Conservation (phyloP, 1,140 invertebrate species). For the Gonioctena quinquepunctata region DNA sequence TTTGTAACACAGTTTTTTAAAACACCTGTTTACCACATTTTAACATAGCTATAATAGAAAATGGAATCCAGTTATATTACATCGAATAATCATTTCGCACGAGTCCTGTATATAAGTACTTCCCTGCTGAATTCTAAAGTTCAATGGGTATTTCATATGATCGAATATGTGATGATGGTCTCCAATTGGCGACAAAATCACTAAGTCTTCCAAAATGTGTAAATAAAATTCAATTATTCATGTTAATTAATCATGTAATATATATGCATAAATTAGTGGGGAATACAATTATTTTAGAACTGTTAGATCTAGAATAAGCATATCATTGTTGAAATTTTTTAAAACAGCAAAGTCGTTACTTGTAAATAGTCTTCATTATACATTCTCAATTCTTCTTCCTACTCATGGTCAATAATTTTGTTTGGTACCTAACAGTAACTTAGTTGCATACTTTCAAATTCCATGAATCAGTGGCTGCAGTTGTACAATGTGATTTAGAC, state of each 20-base stretch:
- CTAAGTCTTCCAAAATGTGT: constrained; percentile 9
- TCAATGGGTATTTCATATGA: not conserved
- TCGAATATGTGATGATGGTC: not conserved
- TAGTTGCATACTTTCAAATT: not conserved
- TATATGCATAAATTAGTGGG: no score
- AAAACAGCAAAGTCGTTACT: not conserved
- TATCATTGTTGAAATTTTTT: constrained; percentile 13
- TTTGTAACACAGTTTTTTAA: no score
- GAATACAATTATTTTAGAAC: constrained; percentile 8
- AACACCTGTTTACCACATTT: no score
- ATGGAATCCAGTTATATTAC: no score
- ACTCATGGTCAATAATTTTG: constrained; percentile 14
- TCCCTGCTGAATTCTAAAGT: not conserved
- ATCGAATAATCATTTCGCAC: no score
- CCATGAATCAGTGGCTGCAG: not conserved
- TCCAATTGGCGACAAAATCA: not conserved
- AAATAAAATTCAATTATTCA: not conserved
- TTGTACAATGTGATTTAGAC: not conserved
- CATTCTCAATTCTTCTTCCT: constrained; percentile 13
- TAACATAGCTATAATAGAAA: no score
- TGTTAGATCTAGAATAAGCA: constrained; percentile 18
- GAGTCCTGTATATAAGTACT: not conserved
- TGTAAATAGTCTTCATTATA: constrained; percentile 1
- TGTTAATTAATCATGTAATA: no score
- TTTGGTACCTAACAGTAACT: not conserved